Conservation (phyloP, 1,140 invertebrate genomes). For the Cecropterus lyciades region DNA sequence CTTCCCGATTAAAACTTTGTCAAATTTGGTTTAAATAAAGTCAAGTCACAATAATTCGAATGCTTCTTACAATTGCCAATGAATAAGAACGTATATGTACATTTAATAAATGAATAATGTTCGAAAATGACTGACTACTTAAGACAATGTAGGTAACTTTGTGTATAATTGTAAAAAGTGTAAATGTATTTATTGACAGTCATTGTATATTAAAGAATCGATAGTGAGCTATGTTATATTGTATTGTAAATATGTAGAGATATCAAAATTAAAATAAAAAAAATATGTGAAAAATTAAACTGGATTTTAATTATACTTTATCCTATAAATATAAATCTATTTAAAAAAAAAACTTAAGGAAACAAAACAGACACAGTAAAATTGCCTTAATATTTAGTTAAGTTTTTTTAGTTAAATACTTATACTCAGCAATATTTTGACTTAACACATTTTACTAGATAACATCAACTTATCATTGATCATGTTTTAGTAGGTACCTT, state of each 20-base stretch:
- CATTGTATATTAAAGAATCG: conserved; percentile 48
- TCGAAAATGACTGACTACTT: conserved; percentile 69
- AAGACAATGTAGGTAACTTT: conserved; percentile 39
- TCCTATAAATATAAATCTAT: not conserved
- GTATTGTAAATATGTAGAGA: conserved; percentile 65
- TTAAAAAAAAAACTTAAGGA: too few relatives aligned
- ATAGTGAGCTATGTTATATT: conserved; percentile 45
- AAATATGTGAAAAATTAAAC: conserved; percentile 19
- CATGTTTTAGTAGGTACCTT: too few relatives aligned
- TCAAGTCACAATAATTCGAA: conserved; percentile 40
- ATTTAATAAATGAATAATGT: conserved; percentile 36
- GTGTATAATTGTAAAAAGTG: conserved; percentile 65
- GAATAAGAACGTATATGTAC: conserved; percentile 38
- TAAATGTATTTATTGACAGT: conserved; percentile 65
- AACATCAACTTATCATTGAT: too few relatives aligned
- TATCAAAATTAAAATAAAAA: conserved; percentile 37
- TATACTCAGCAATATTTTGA: too few relatives aligned
- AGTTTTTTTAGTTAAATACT: too few relatives aligned
- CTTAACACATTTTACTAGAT: too few relatives aligned
- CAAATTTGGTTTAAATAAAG: conserved; percentile 47
- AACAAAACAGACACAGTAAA: too few relatives aligned
- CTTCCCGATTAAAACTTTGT: conserved; percentile 47
- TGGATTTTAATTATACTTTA: conserved; percentile 17
- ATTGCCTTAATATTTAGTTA: too few relatives aligned
- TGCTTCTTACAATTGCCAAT: conserved; percentile 30